These are phyloP conservation scores for Puffinus mauretanicus DNA, from an alignment of 2,113 vertebrate genomes.

Conservation along the genomic window DNA sequence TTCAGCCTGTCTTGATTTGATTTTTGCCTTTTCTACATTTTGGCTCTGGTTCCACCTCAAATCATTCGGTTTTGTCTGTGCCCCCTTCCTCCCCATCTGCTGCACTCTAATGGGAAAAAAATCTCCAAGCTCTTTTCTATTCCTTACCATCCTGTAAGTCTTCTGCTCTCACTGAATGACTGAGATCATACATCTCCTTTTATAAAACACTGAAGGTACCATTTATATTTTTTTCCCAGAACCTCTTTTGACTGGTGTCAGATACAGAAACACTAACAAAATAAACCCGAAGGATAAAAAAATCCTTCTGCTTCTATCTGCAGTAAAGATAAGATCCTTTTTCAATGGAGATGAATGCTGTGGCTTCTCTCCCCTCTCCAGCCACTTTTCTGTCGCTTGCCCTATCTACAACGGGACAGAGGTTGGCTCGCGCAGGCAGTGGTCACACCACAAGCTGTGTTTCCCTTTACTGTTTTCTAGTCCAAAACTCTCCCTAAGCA, in stretches of 20 bases:
- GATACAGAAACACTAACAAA: background rate
- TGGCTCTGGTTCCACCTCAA: background rate
- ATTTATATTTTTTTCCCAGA: background rate
- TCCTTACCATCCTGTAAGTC: background rate
- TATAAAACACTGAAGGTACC: background rate
- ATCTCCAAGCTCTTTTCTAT: background rate
- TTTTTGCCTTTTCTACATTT: background rate
- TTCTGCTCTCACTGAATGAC: background rate
- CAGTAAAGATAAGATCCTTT: background rate
- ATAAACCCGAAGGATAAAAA: background rate
- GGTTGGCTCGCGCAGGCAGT: background rate
- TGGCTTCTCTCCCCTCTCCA: background rate
- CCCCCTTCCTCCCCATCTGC: background rate
- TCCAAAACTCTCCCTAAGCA: background rate
- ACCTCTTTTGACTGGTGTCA: background rate
- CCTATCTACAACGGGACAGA: background rate
- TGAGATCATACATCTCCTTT: background rate
- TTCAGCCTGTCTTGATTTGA: background rate
- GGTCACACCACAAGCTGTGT: rapidly evolving
- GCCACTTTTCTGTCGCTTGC: background rate
- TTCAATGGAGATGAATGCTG: background rate
- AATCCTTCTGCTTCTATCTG: background rate
- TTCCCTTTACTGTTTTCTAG: background rate
- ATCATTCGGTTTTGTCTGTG: background rate
- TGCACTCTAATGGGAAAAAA: background rate